Percentiles rank a stretch among this genome's conserved stretches.
Conservation (phyloP, 2,797 vertebrate genomes). For the Anomalospiza imberbis region DNA sequence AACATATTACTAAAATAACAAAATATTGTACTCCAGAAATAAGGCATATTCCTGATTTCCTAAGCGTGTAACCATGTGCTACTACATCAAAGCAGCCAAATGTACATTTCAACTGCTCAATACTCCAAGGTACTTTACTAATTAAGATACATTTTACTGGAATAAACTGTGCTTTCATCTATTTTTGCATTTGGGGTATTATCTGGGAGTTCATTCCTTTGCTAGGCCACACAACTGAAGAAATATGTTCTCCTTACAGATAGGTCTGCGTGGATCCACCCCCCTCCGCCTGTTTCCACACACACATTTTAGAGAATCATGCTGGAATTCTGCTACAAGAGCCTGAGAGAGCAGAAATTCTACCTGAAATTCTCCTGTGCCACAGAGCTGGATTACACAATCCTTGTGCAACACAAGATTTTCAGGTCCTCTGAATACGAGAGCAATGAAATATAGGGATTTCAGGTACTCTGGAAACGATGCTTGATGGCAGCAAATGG, state of each 20-base stretch:
- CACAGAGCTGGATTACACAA: not conserved
- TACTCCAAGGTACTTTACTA: slow-evolving; percentile 26
- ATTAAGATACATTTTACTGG: slow-evolving; percentile 40
- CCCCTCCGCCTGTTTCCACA: not conserved
- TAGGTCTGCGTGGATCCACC: not conserved
- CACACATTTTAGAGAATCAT: not conserved
- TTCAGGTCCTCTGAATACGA: not conserved
- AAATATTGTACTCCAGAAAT: not conserved
- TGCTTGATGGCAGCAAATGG: not conserved
- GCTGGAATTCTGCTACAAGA: not conserved
- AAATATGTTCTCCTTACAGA: not conserved
- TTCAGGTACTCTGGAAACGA: not conserved
- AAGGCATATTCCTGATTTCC: not conserved
- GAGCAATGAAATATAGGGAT: not conserved
- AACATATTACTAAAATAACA: not conserved
- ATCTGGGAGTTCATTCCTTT: not conserved
- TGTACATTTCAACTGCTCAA: not conserved
- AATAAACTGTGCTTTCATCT: not conserved
- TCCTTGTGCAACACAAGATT: not conserved
- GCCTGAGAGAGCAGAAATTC: not conserved
- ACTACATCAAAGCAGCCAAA: slow-evolving; percentile 37
- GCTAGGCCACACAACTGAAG: not conserved
- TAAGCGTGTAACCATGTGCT: not conserved
- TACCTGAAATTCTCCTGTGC: not conserved
- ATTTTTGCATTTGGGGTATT: not conserved